These are phyloP conservation scores for Alces alces DNA, from an alignment of 2,113 vertebrate species.

Conservation along the genomic window DNA sequence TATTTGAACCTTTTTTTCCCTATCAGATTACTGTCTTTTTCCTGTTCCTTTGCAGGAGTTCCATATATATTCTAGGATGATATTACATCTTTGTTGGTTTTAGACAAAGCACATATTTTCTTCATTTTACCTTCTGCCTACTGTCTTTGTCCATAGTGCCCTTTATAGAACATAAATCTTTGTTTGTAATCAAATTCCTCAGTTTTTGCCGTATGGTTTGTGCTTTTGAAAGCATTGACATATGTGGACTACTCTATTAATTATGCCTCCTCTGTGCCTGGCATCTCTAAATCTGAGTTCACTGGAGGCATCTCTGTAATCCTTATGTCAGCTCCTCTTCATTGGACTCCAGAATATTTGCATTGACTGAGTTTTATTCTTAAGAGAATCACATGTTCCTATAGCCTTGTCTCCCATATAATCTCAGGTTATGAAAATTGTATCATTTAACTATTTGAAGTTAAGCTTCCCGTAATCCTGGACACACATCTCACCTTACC, in stretches of 20 bases:
- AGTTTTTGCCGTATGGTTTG: neutral
- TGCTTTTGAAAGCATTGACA: neutral
- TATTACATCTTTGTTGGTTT: neutral
- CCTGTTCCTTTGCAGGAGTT: neutral
- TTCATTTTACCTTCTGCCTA: neutral
- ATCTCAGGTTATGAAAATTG: neutral
- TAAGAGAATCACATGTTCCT: neutral
- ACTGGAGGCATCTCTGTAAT: neutral
- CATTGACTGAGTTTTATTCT: neutral
- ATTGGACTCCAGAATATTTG: neutral
- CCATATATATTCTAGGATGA: neutral
- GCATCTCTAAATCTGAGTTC: neutral
- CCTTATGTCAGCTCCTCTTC: neutral
- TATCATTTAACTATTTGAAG: neutral
- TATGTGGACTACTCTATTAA: neutral
- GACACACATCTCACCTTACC: neutral
- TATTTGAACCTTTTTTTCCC: neutral
- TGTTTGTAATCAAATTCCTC: neutral
- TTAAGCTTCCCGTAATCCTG: neutral
- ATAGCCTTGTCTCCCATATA: neutral
- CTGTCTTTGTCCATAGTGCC: neutral
- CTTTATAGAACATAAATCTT: slow-evolving; percentile 5
- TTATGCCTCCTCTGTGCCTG: neutral
- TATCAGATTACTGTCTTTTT: neutral
- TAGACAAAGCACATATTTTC: slow-evolving; percentile 15